Base-by-base conservation (phyloP, 2,113 vertebrate genomes). In the Acanthochromis polyacanthus region DNA sequence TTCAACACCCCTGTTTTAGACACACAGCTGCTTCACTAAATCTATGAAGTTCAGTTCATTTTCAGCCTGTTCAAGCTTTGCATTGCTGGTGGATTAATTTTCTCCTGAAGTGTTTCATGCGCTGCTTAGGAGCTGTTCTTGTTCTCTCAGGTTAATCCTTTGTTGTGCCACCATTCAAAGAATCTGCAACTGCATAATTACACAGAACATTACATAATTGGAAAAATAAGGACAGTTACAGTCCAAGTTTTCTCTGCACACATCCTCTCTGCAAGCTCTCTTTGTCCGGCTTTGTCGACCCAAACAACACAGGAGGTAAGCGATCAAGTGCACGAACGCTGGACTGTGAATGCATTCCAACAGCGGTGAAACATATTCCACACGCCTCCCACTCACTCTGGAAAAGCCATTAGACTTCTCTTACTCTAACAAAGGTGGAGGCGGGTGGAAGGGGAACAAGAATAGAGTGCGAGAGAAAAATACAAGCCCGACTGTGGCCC, bases 371-470 rank as follows among this genome's bases (percentile, higher is more conserved):
- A 84, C 40, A 30, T 71, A 75, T 72, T 61, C 23, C 57, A 69
- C 46, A 55, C 52, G 43, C 66, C 53, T 78, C 83, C 69, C 74
- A 78, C 89, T 61, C 79, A 83, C 63, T 58, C 88, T 94, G 91
- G 91, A 91, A 94, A 93, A 93, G 81, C 74, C 82, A 92, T 93
- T 78, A 92, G 72, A 89, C 81, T 89, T 85, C 82, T 90, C 83
- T 78, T 69, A 81, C 86, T 92, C 94, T 91, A 84, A 81, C 84
- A 91, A 91, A 82, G 88, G 88, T 79, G 80, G 16, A 72, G 53
- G 48, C 63, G 50, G 43, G 23, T 40, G 6, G 73, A 11, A 51
- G 51, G 25, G 55, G 28, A 74, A 68, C 76, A 59, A 72, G 78
- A 78, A 68, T 66, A 78, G 73, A 75, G 75, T 80, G 84, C 81